Percentiles rank a stretch among this genome's conserved stretches.
Evolutionary conservation across 1,140 invertebrate genomes (phyloP).

Genomic region (Aphaenogaster ashmeadi): DNA sequence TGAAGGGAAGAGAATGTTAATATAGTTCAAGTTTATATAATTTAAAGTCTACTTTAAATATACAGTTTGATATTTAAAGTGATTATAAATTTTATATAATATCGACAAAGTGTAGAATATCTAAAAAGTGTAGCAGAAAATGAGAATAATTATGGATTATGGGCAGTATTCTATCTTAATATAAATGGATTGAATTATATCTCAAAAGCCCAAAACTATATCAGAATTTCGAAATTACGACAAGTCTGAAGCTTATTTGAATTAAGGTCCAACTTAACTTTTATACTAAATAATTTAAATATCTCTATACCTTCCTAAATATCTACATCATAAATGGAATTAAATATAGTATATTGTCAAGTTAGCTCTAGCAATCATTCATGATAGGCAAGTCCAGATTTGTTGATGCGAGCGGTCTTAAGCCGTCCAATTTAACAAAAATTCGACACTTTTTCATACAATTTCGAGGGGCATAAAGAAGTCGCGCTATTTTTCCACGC

Average conservation of each 20-base stretch:
- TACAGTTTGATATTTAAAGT: conserved; percentile 11
- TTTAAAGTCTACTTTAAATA: conserved; percentile 5
- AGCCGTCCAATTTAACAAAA: neutral
- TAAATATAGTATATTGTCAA: neutral
- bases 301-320: neutral
- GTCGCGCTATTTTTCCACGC: conserved; percentile 39
- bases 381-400: neutral
- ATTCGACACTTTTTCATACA: neutral
- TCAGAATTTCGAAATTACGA: neutral
- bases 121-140: neutral
- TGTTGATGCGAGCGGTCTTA: neutral
- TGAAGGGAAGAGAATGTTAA: neutral
- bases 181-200: conserved; percentile 3
- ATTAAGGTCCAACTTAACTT: neutral
- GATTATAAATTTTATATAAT: neutral
- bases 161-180: neutral
- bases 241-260: neutral
- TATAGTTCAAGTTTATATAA: conserved; percentile 13
- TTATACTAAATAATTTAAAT: neutral
- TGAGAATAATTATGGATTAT: neutral
- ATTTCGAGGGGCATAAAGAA: neutral
- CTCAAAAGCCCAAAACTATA: neutral
- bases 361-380: neutral
- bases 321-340: neutral
- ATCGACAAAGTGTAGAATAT: too few species aligned